These are phyloP conservation scores for Andricus grossulariae DNA, from an alignment of 1,140 invertebrate species.

Conservation along the genomic window DNA sequence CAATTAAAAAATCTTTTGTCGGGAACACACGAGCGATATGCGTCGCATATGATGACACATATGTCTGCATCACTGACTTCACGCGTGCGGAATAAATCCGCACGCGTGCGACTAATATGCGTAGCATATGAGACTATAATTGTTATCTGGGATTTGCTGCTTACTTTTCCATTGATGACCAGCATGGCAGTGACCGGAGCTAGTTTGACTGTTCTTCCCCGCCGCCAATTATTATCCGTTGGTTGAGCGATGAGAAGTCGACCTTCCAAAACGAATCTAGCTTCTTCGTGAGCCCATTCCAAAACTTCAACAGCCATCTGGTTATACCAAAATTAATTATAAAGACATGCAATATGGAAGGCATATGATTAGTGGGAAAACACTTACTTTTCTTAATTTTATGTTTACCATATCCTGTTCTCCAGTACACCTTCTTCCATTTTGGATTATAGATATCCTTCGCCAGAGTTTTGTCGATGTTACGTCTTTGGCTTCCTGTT, in stretches of 20 bases:
- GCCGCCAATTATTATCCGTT: slow-evolving; percentile 92
- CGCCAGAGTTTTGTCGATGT: slow-evolving; percentile 91
- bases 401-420: slow-evolving; percentile 92
- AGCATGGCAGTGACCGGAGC: slow-evolving; percentile 90
- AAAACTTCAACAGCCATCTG: slow-evolving; percentile 93
- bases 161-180: slow-evolving; percentile 90
- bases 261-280: slow-evolving; percentile 91
- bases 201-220: slow-evolving; percentile 91
- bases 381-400: slow-evolving; percentile 84
- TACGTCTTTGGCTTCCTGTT: slow-evolving; percentile 89
- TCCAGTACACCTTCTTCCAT: slow-evolving; percentile 81
- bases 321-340: slow-evolving; percentile 36
- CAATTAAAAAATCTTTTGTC: too few relatives aligned
- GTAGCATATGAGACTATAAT: too few relatives aligned
- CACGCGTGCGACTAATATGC: too few relatives aligned
- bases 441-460: slow-evolving; percentile 88
- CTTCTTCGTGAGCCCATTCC: slow-evolving; percentile 95
- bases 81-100: too few relatives aligned
- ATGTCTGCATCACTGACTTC: too few relatives aligned
- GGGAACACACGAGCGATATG: too few relatives aligned
- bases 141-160: slow-evolving; percentile 9
- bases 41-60: too few relatives aligned
- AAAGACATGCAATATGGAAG: slow-evolving; percentile 25
- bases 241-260: slow-evolving; percentile 90
- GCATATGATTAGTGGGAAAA: slow-evolving; percentile 24